Evolutionary conservation across 2,113 vertebrate genomes (phyloP), one percentile per base, ranked within the genome.

Genomic region (Thinocorus orbignyianus): DNA sequence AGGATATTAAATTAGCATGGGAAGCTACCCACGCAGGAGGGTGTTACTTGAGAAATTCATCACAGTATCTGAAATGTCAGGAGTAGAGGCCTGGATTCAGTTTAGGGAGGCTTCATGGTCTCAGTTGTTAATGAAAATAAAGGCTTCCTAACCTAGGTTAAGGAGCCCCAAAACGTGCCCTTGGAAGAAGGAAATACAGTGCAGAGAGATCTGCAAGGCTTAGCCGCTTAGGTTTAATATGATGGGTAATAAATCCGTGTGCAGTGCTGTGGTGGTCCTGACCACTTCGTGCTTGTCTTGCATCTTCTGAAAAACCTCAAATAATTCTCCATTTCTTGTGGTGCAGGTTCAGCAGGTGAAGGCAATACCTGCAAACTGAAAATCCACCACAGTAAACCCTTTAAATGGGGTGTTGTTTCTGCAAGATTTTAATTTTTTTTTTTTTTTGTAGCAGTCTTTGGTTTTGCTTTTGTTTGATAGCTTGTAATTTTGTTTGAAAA

Each of bases 91-190:
- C 51, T 54, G 55, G 73, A 61, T 80, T 92, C 76, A 74, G 85
- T 81, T 90, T 89, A 82, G 92, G 78, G 91, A 93, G 42, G 52
- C 81, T 95, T 95, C 82, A 8, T 46, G 70, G 65, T 93, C 90
- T 71, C 85, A 74, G 80, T 92, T 96, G 93, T 88, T 96, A 80
- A 17, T 94, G 92, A 86, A 79, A 92, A 89, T 97, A 94, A 97
- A 97, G 89, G 95, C 93, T 96, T 96, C 92, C 79, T 97, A 97
- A 96, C 89, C 37, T 54, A 57, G 94, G 95, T 93, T 90, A 92
- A 95, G 92, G 90, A 96, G 87, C 79, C 74, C 64, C 69, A 48
- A 74, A 92, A 62, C 7, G 3, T 92, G 91, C 89, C 92, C 91
- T 92, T 96, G 93, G 89, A 94, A 93, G 70, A 64, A 82, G 77